Evolutionary conservation across 2,888 invertebrate genomes (phyloP), one percentile per base, ranked within the genome.

Genomic region (Idaea straminata): DNA sequence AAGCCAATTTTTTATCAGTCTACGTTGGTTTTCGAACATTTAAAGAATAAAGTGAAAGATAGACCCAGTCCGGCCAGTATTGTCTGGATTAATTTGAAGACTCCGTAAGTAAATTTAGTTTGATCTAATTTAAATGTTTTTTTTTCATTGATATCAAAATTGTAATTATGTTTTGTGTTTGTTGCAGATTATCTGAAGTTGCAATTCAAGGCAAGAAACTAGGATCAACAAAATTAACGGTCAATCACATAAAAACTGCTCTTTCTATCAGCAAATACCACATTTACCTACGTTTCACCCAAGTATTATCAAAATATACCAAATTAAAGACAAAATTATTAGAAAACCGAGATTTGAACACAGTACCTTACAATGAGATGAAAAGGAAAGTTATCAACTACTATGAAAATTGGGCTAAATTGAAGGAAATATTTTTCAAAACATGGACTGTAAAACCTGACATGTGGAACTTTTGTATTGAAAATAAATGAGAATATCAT

Each of bases 171-270:
- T 57, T 57, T 13, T 57, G 15, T 57, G 4, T 5, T 59, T 66
- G 64, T 93, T 93, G 69, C 80, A 96, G 96, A 64, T 77, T 93
- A 47, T 83, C 91, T 61, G 96, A 98, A 90, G 95, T 97, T 36
- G 94, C 95, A 25, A 96, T 97, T 0, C 95, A 96, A 79, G 98
- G 98, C 5, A 94, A 93, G 76, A 96, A 95, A 70, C 95, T 96
- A 82, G 98, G 98, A 5, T 90, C 95, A 1, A 97, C 97, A 0
- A 96, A 96, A 81, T 96, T 95, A 77, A 91, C 89, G 67, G 77
- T 85, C 35, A 81, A 84, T 62, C 81, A 78, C 34, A 84, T 85
- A 16, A 89, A 81, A 15, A 90, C 84, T 61, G 88, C 90, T 57
- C 82, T 95, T 66, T 83, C 88, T 63, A 89, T 95, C 59, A 94